Evolutionary conservation across 2,797 vertebrate genomes (phyloP).

Genomic region (Tenualosa thibaudeaui): DNA sequence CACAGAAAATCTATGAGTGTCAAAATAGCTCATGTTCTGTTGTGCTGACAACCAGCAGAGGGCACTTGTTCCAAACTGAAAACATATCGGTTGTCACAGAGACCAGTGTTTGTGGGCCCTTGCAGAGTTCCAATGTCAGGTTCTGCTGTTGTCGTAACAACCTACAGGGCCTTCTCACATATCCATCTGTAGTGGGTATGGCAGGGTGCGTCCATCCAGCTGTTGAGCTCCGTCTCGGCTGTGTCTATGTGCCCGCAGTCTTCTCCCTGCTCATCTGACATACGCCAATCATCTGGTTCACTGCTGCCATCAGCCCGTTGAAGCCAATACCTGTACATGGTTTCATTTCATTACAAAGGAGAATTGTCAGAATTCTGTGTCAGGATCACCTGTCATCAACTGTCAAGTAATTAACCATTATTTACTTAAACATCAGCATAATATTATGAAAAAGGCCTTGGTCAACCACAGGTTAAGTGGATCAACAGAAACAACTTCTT

Average conservation of each 20-base stretch:
- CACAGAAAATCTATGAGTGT: not conserved
- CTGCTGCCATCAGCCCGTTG: conserved; percentile 36
- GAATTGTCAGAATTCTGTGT: not conserved
- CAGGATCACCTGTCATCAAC: too few relatives aligned
- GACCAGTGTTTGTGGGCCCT: not conserved
- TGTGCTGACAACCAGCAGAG: not conserved
- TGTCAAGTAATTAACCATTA: too few relatives aligned
- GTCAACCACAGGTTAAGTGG: too few relatives aligned
- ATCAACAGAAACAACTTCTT: too few relatives aligned
- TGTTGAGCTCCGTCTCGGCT: conserved; percentile 24
- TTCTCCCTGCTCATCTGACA: conserved; percentile 52
- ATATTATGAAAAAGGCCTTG: too few relatives aligned
- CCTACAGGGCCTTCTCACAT: conserved; percentile 55
- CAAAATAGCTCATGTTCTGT: not conserved
- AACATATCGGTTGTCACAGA: not conserved
- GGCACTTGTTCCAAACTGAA: not conserved
- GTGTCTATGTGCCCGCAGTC: conserved; percentile 60
- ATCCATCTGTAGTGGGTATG: conserved; percentile 54
- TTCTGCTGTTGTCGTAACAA: not conserved
- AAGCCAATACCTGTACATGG: conserved; percentile 53
- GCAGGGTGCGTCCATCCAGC: conserved; percentile 63
- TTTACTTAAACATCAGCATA: too few relatives aligned
- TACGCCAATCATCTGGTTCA: conserved; percentile 59
- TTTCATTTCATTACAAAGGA: not conserved
- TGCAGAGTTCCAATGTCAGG: not conserved